Conservation (phyloP, 2,113 vertebrate species). For the Plecturocebus donacophilus region DNA sequence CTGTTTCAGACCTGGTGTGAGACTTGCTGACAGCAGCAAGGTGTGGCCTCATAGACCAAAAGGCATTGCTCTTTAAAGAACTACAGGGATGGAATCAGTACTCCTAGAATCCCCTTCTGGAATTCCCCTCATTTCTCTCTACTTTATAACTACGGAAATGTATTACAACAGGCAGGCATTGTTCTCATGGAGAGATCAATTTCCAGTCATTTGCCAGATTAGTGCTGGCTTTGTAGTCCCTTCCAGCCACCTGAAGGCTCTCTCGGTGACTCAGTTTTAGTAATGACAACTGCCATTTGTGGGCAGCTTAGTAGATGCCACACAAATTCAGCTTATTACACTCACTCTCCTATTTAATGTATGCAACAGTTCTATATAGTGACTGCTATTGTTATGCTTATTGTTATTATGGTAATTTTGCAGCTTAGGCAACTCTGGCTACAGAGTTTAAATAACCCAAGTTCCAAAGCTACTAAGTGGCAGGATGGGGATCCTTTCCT, state of each 20-base stretch:
- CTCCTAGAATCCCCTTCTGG: slow-evolving; percentile 40
- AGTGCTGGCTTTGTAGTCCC: not conserved
- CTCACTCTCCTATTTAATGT: not conserved
- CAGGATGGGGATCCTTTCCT: not conserved
- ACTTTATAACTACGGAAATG: not conserved
- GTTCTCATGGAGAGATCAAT: not conserved
- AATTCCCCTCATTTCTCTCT: slow-evolving; percentile 4
- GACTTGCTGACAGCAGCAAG: not conserved
- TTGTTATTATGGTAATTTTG: not conserved
- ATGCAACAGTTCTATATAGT: not conserved
- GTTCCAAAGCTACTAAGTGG: not conserved
- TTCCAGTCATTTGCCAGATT: not conserved
- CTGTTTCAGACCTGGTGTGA: not conserved
- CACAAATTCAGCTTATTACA: accelerated
- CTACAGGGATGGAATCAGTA: not conserved
- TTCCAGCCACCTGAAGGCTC: not conserved
- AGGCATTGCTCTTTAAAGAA: not conserved
- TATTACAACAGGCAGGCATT: not conserved
- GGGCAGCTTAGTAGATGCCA: not conserved
- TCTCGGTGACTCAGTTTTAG: slow-evolving; percentile 19
- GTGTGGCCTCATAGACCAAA: not conserved
- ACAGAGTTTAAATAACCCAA: not conserved
- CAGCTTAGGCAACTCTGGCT: not conserved
- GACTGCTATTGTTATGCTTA: not conserved
- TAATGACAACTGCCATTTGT: not conserved